A percentile compares a stretch with the other conserved stretches of the same genome.
phyloP scores from a whole-genome alignment of 2,113 vertebrate genomes.

The Chlorocebus sabaeus region DNA sequence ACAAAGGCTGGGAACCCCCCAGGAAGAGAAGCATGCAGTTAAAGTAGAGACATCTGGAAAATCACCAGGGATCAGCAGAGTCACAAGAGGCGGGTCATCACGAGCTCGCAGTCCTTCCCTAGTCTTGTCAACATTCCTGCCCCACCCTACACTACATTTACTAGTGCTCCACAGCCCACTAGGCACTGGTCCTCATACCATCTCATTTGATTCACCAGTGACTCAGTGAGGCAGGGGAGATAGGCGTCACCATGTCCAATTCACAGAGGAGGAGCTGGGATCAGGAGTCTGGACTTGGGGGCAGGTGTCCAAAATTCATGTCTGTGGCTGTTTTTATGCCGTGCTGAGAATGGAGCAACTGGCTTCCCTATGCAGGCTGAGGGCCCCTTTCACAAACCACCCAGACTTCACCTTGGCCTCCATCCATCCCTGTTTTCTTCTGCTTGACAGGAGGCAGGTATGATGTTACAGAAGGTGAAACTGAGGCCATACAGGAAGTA shows the following conservation, averaged over 20 bases:
- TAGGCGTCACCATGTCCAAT: neutral
- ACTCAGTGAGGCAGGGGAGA: neutral
- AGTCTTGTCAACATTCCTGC: neutral
- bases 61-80: neutral
- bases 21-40: neutral
- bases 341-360: accelerated
- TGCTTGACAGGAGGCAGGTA: neutral
- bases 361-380: neutral
- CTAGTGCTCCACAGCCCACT: too few species aligned
- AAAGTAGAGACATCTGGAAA: neutral
- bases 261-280: neutral
- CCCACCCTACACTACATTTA: too few species aligned
- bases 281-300: neutral
- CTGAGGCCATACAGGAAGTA: neutral
- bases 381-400: neutral
- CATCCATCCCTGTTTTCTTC: neutral
- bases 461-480: neutral
- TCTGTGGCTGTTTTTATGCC: neutral
- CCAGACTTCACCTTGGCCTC: neutral
- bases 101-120: neutral
- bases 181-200: too few species aligned
- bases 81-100: too few species aligned
- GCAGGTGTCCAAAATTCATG: neutral
- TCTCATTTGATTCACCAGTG: neutral
- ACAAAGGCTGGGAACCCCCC: neutral